phyloP scores from a whole-genome alignment of 92 coral and sea anemone genomes.

The Phenganax marumi region DNA sequence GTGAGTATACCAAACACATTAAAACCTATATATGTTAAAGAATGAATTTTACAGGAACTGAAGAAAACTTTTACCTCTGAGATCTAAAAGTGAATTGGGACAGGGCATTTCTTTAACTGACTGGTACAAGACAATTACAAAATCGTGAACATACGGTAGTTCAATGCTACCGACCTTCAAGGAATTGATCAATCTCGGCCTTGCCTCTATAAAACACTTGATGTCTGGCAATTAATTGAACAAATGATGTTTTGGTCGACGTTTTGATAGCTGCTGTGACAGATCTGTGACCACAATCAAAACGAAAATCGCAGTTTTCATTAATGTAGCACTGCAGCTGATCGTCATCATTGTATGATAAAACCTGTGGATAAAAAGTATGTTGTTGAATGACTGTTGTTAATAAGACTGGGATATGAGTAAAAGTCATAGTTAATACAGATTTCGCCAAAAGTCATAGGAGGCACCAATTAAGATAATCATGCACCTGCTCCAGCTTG shows the following conservation, averaged over 20 bases:
- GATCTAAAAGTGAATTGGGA: background rate
- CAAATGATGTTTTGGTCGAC: constrained; percentile 3
- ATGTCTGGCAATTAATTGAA: background rate
- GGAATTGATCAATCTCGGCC: constrained; percentile 19
- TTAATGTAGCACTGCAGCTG: constrained; percentile 20
- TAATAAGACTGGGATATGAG: too few relatives aligned
- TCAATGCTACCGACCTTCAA: constrained; percentile 13
- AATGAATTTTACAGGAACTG: background rate
- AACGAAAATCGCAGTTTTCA: constrained; percentile 8
- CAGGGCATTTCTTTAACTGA: background rate
- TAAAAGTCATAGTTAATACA: too few relatives aligned
- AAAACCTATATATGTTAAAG: constrained; percentile 7
- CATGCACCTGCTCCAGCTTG: constrained; percentile 15
- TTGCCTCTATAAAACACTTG: constrained; percentile 1
- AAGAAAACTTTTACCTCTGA: too few relatives aligned
- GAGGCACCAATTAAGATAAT: too few relatives aligned
- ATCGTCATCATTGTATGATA: constrained; percentile 20
- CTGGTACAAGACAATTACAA: background rate
- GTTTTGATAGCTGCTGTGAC: constrained; percentile 1
- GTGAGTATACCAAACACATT: constrained; percentile 20
- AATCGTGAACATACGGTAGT: background rate
- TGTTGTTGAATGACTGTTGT: background rate
- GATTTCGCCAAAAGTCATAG: too few relatives aligned
- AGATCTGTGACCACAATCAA: constrained; percentile 26
- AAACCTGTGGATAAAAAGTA: constrained; percentile 1